These are phyloP conservation scores for Agrochola lychnidis DNA, from an alignment of 2,888 invertebrate species.

Conservation along the genomic window DNA sequence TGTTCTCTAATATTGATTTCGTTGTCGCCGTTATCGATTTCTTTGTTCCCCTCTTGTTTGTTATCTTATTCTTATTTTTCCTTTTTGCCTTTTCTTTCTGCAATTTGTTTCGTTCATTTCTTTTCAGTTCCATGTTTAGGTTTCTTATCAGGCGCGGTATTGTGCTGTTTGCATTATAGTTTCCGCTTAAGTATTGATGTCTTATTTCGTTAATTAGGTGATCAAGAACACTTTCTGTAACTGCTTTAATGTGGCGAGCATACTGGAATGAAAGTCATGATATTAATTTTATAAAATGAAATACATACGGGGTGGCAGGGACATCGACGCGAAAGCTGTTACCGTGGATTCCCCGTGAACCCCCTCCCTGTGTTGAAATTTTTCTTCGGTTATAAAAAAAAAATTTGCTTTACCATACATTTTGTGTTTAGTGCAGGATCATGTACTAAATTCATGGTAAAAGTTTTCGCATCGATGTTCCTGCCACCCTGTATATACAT, in stretches of 20 bases:
- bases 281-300: background rate
- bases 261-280: conserved; percentile 61
- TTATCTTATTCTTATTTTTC: conserved; percentile 42
- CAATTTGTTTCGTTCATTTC: conserved; percentile 43
- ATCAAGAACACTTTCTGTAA: conserved; percentile 72
- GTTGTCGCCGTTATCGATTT: conserved; percentile 20
- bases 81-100: conserved; percentile 41
- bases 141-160: conserved; percentile 42
- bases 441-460: too few species aligned
- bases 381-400: too few species aligned
- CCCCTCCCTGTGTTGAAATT: too few species aligned
- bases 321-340: too few species aligned
- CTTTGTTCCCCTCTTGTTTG: conserved; percentile 42
- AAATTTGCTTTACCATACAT: too few species aligned
- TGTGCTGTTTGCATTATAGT: conserved; percentile 49
- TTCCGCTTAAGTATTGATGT: conserved; percentile 53
- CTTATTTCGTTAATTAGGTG: conserved; percentile 72
- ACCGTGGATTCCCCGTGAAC: too few species aligned
- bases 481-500: too few species aligned
- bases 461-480: too few species aligned
- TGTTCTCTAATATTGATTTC: background rate
- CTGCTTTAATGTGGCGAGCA: conserved; percentile 71
- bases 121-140: conserved; percentile 58
- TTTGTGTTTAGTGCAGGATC: too few species aligned
- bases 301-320: background rate